These are phyloP conservation scores for Nylanderia fulva DNA, from an alignment of 1,140 invertebrate species.

Conservation along the genomic window DNA sequence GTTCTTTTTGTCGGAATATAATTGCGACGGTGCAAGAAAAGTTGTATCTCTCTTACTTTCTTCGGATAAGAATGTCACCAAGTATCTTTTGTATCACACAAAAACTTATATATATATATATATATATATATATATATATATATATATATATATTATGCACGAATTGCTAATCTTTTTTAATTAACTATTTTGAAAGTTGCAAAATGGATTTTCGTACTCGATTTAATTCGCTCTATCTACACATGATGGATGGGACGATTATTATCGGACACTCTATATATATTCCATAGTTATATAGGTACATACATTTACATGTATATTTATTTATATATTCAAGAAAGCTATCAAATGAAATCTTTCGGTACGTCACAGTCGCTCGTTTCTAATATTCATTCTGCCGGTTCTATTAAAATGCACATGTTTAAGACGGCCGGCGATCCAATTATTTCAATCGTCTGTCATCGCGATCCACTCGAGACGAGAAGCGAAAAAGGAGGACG, in stretches of 20 bases:
- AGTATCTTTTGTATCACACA: slow-evolving; percentile 31
- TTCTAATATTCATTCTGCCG: slow-evolving; percentile 49
- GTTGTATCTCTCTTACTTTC: background rate
- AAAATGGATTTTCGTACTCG: too few species aligned
- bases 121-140: too few species aligned
- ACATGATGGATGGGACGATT: too few species aligned
- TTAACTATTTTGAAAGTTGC: too few species aligned
- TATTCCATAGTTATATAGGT: too few species aligned
- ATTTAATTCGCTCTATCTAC: too few species aligned
- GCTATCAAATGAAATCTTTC: slow-evolving; percentile 19
- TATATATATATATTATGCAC: too few species aligned
- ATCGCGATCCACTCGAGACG: slow-evolving; percentile 12
- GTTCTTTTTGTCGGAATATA: slow-evolving; percentile 30
- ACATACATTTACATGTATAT: too few species aligned
- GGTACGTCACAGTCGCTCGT: background rate
- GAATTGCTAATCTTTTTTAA: too few species aligned
- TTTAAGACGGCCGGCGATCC: slow-evolving; percentile 56
- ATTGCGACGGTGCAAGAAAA: slow-evolving; percentile 24
- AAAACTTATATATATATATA: slow-evolving; percentile 23
- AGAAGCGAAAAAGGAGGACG: slow-evolving; percentile 7
- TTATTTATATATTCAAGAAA: slow-evolving; percentile 8
- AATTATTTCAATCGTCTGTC: slow-evolving; percentile 57
- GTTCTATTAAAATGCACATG: slow-evolving; percentile 61
- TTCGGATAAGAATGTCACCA: slow-evolving; percentile 9
- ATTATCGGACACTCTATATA: too few species aligned